Percentiles rank a stretch among this genome's conserved stretches.
Conservation (phyloP, 2,888 invertebrate genomes). For the Caenorhabditis uteleia region DNA sequence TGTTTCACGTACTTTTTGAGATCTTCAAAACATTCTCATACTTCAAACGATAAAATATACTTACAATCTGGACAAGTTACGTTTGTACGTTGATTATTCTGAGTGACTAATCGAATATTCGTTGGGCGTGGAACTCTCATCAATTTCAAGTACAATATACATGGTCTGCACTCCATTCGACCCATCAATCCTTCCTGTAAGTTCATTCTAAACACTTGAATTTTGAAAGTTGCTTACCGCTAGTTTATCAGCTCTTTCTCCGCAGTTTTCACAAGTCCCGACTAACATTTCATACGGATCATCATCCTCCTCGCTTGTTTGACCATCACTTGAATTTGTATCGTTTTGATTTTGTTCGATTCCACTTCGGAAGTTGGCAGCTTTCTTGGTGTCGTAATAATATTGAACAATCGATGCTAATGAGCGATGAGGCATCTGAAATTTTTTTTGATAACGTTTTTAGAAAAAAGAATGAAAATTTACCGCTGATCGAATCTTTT, state of each 20-base stretch:
- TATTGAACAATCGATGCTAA: conserved; percentile 41
- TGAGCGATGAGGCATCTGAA: conserved; percentile 49
- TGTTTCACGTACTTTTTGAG: conserved; percentile 7
- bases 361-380: conserved; percentile 20
- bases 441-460: neutral
- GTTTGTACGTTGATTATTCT: neutral
- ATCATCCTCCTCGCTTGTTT: neutral
- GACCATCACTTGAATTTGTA: neutral
- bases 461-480: conserved; percentile 1
- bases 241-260: conserved; percentile 1
- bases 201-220: too few species aligned
- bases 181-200: conserved; percentile 1
- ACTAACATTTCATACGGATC: neutral
- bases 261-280: conserved; percentile 35
- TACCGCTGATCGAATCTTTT: conserved; percentile 27
- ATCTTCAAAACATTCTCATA: conserved; percentile 5
- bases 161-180: conserved; percentile 23
- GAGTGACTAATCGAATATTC: neutral
- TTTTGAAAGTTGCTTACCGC: conserved; percentile 7
- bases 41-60: conserved; percentile 1
- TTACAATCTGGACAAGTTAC: conserved; percentile 11
- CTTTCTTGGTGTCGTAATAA: conserved; percentile 50
- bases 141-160: conserved; percentile 19
- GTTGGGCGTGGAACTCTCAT: conserved; percentile 19
- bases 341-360: conserved; percentile 4